phyloP scores from a whole-genome alignment of 2,797 vertebrate species.

The Microctenopoma steveboyesi region DNA sequence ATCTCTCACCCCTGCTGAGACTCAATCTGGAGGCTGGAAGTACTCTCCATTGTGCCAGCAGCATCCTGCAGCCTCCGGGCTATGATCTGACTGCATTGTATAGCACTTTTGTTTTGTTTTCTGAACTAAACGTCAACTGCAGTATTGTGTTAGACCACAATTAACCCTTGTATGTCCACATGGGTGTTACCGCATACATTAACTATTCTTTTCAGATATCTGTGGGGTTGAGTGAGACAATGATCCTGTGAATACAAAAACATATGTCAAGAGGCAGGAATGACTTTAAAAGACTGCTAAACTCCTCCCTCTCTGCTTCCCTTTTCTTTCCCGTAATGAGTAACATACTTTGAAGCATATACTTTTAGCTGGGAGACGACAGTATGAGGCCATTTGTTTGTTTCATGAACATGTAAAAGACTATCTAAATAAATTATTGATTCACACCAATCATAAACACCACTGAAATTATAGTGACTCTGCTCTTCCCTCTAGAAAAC shows the following conservation, averaged over 20 bases:
- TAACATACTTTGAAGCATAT: constrained; percentile 27
- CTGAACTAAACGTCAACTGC: constrained; percentile 21
- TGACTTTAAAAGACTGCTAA: constrained; percentile 38
- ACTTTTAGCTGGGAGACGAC: constrained; percentile 2
- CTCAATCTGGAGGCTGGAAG: constrained; percentile 81
- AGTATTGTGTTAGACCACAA: constrained; percentile 4
- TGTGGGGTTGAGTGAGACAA: not conserved
- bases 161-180: constrained; percentile 5
- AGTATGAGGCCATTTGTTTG: constrained; percentile 7
- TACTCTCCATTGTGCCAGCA: constrained; percentile 66
- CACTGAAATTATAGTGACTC: constrained; percentile 48
- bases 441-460: constrained; percentile 46
- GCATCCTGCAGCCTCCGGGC: constrained; percentile 54
- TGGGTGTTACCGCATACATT: not conserved
- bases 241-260: constrained; percentile 12
- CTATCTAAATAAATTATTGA: constrained; percentile 68
- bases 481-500: constrained; percentile 34
- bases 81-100: constrained; percentile 35
- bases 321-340: constrained; percentile 35
- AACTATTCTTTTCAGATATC: constrained; percentile 1
- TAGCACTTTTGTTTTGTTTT: constrained; percentile 25
- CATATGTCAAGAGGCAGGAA: constrained; percentile 3
- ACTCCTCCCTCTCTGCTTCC: constrained; percentile 12
- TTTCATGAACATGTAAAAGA: constrained; percentile 34
- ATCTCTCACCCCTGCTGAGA: constrained; percentile 79